These are phyloP conservation scores for Protobothrops mucrosquamatus DNA, from an alignment of 2,113 vertebrate species.

Conservation along the genomic window DNA sequence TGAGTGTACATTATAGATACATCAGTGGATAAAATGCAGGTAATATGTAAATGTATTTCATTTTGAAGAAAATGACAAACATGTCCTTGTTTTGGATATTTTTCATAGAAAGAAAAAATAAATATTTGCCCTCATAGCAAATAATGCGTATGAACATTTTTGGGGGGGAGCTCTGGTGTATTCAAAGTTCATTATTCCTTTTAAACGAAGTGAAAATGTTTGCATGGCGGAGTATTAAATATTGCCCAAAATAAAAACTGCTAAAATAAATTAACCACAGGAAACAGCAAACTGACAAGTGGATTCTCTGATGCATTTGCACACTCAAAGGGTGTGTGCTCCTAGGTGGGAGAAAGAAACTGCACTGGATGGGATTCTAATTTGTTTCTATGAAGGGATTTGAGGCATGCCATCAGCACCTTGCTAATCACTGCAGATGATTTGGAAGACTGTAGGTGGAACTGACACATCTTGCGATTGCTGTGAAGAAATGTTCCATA, in stretches of 20 bases:
- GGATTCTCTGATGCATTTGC: background rate
- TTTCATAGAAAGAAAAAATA: background rate
- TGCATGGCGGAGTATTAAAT: conserved; percentile 32
- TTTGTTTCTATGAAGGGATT: conserved; percentile 8
- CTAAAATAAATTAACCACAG: conserved; percentile 4
- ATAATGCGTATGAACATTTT: background rate
- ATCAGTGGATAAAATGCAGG: background rate
- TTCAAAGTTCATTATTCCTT: conserved; percentile 36
- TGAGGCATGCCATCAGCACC: background rate
- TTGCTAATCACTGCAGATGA: conserved; percentile 1
- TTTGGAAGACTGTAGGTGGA: background rate
- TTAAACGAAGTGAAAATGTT: conserved; percentile 52
- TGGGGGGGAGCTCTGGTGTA: background rate
- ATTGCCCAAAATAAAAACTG: conserved; percentile 25
- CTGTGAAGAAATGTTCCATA: conserved; percentile 13
- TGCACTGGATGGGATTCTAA: background rate
- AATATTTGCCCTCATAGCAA: background rate
- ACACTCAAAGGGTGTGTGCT: background rate
- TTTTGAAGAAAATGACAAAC: background rate
- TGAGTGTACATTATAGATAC: background rate
- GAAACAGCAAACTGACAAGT: background rate
- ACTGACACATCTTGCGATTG: background rate
- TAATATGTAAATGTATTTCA: background rate
- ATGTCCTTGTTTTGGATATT: background rate
- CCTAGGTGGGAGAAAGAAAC: background rate